Evolutionary conservation across 2,888 invertebrate genomes (phyloP).

Genomic region (Adelognathus sp.): DNA sequence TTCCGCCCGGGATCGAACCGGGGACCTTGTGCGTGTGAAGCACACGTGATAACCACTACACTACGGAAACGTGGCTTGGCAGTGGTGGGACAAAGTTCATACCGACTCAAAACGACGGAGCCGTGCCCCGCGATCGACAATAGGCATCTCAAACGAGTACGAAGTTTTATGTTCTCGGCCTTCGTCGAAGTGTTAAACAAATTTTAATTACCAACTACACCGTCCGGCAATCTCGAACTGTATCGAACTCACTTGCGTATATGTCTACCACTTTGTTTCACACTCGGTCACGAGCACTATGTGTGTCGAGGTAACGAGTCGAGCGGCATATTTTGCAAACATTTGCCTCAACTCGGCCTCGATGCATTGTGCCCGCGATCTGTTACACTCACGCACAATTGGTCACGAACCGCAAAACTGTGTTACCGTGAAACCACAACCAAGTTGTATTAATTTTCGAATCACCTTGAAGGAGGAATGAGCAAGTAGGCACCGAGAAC

Average conservation of each 20-base stretch:
- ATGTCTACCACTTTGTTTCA: slow-evolving; percentile 55
- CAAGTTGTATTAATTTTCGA: slow-evolving; percentile 3
- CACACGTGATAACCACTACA: slow-evolving; percentile 91
- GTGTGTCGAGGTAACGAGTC: slow-evolving; percentile 62
- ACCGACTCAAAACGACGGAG: not conserved
- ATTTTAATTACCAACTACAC: slow-evolving; percentile 42
- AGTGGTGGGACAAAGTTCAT: not conserved
- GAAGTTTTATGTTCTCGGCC: slow-evolving; percentile 33
- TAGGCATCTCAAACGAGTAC: slow-evolving; percentile 6
- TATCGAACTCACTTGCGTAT: slow-evolving; percentile 25
- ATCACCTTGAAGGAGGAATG: not conserved
- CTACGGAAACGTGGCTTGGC: slow-evolving; percentile 84
- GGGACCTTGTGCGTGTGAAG: slow-evolving; percentile 88
- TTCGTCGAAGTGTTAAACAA: slow-evolving; percentile 42
- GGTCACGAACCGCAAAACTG: slow-evolving; percentile 40
- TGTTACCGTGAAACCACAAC: slow-evolving; percentile 10
- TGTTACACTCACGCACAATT: slow-evolving; percentile 48
- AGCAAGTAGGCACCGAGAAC: not conserved
- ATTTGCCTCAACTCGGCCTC: slow-evolving; percentile 57
- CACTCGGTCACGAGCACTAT: slow-evolving; percentile 49
- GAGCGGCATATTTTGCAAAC: slow-evolving; percentile 59
- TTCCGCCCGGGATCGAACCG: slow-evolving; percentile 77
- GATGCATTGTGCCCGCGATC: slow-evolving; percentile 44
- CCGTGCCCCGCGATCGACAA: not conserved
- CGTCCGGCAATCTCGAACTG: slow-evolving; percentile 35